Evolutionary conservation across 2,888 invertebrate species (phyloP).

Genomic region (Drosophila peninsularis): DNA sequence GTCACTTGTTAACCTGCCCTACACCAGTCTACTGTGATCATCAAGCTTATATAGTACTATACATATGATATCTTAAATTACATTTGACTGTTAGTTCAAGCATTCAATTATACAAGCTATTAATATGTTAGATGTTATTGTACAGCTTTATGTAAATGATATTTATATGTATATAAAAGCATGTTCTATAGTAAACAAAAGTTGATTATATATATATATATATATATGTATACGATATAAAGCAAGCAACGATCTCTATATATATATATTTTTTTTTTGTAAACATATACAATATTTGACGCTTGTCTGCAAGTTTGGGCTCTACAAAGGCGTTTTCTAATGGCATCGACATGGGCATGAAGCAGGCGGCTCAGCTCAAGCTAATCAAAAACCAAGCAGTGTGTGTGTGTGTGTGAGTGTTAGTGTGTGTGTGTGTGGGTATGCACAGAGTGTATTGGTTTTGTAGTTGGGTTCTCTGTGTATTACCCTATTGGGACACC

Average conservation of each 20-base stretch:
- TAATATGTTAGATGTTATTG: slow-evolving; percentile 26
- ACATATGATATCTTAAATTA: slow-evolving; percentile 19
- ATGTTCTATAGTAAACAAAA: slow-evolving; percentile 43
- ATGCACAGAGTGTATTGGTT: slow-evolving; percentile 35
- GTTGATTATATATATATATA: slow-evolving; percentile 15
- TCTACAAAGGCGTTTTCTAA: slow-evolving; percentile 32
- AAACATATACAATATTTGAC: slow-evolving; percentile 23
- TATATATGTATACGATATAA: slow-evolving; percentile 25
- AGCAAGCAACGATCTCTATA: slow-evolving; percentile 58
- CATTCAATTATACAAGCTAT: slow-evolving; percentile 66
- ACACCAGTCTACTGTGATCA: slow-evolving; percentile 48
- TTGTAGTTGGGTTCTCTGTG: slow-evolving; percentile 9
- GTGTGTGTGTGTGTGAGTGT: slow-evolving; percentile 3
- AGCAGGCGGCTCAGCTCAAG: slow-evolving; percentile 41
- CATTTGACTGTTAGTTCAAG: slow-evolving; percentile 57
- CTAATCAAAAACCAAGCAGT: slow-evolving; percentile 37
- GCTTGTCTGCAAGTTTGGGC: slow-evolving; percentile 10
- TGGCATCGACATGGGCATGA: slow-evolving; percentile 28
- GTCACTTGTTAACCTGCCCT: fast-evolving
- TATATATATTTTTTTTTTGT: slow-evolving; percentile 10
- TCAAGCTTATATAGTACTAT: slow-evolving; percentile 46
- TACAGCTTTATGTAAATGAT: slow-evolving; percentile 46
- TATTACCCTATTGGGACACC: slow-evolving; percentile 9
- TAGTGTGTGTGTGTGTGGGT: slow-evolving; percentile 13
- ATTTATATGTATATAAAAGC: slow-evolving; percentile 36